Conservation (phyloP, 2,888 invertebrate species). For the Acleris sparsana region DNA sequence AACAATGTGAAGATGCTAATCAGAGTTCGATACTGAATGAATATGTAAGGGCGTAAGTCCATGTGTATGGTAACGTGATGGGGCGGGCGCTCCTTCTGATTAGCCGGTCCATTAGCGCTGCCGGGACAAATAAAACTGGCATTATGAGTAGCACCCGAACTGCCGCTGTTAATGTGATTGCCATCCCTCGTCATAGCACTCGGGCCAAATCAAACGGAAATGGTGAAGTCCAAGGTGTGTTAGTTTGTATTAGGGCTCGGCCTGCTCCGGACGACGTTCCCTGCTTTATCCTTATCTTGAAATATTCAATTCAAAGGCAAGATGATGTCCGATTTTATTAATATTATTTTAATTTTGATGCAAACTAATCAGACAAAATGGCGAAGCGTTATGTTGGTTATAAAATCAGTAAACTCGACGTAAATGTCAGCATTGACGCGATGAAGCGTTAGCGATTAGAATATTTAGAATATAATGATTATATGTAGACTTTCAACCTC, state of each 20-base stretch:
- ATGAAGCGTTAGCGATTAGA: too few species aligned
- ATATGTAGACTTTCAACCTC: too few species aligned
- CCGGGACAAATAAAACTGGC: constrained; percentile 60
- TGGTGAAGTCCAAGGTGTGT: constrained; percentile 14
- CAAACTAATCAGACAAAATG: too few species aligned
- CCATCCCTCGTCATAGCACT: constrained; percentile 37
- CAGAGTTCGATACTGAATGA: constrained; percentile 53
- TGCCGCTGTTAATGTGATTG: constrained; percentile 53
- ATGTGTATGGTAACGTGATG: constrained; percentile 35
- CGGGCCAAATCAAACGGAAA: constrained; percentile 33
- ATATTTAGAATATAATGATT: too few species aligned
- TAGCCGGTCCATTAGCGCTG: constrained; percentile 65
- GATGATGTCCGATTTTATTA: too few species aligned
- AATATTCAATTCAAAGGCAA: too few species aligned
- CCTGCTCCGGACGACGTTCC: background rate
- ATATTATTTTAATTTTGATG: too few species aligned
- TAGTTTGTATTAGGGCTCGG: background rate
- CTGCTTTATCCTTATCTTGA: too few species aligned
- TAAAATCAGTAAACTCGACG: too few species aligned
- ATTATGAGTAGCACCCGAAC: constrained; percentile 57
- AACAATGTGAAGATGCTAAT: constrained; percentile 45
- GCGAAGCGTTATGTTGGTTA: too few species aligned
- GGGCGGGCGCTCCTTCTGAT: constrained; percentile 61
- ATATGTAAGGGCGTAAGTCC: constrained; percentile 48
- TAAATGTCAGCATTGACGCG: too few species aligned